These are phyloP conservation scores for Labeo catla DNA, from an alignment of 2,113 vertebrate genomes.

Conservation along the genomic window DNA sequence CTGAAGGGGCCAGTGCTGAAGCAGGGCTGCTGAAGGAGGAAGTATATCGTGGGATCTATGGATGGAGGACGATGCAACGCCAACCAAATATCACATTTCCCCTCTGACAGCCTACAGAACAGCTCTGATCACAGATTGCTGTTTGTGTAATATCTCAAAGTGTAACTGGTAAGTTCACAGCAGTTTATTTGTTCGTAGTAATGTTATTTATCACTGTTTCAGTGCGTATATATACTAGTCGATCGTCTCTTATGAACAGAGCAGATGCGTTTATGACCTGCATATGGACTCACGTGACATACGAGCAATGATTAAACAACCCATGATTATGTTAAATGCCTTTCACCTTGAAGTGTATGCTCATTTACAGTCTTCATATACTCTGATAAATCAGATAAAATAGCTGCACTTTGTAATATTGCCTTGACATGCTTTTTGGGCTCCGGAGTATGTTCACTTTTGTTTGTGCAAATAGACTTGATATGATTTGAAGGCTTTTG, in stretches of 20 bases:
- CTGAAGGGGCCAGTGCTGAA: background rate
- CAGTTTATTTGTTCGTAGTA: background rate
- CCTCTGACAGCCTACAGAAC: background rate
- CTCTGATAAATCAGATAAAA: background rate
- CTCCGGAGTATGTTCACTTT: background rate
- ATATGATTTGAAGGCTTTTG: background rate
- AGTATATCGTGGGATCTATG: slow-evolving; percentile 21
- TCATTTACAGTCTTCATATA: background rate
- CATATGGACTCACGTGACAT: slow-evolving; percentile 5
- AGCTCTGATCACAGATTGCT: slow-evolving; percentile 5
- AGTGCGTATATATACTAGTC: background rate
- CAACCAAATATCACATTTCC: background rate
- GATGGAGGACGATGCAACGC: background rate
- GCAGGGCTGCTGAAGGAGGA: background rate
- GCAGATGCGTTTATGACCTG: background rate
- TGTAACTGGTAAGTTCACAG: slow-evolving; percentile 28
- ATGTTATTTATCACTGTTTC: background rate
- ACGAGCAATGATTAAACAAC: background rate
- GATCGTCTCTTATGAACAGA: background rate
- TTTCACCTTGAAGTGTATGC: slow-evolving; percentile 34
- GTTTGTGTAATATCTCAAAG: slow-evolving; percentile 25
- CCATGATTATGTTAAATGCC: background rate
- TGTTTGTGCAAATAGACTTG: background rate
- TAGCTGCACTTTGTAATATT: background rate
- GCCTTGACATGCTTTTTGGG: background rate